Percentiles rank a stretch among this genome's conserved stretches.
These are phyloP conservation scores for Platanista minor DNA, from an alignment of 2,113 vertebrate genomes.

Conservation along the genomic window DNA sequence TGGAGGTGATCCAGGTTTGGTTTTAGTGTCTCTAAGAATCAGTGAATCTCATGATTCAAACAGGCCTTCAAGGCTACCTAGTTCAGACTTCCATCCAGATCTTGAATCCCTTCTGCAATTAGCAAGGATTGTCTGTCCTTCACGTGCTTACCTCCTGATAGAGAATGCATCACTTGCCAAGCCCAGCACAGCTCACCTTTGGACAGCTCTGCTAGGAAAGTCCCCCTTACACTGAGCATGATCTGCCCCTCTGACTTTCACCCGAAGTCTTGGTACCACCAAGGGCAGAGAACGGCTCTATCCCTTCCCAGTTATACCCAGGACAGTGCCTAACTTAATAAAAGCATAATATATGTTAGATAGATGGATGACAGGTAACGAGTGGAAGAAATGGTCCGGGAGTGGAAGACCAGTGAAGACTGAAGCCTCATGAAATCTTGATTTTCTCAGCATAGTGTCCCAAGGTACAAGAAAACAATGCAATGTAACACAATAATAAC, in stretches of 20 bases:
- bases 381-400: not conserved
- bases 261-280: not conserved
- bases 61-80: not conserved
- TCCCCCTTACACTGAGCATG: not conserved
- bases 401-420: not conserved
- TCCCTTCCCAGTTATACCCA: not conserved
- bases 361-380: not conserved
- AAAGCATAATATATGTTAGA: not conserved
- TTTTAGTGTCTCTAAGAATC: not conserved
- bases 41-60: not conserved
- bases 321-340: not conserved
- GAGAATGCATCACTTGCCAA: not conserved
- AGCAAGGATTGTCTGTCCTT: not conserved
- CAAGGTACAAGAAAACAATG: not conserved
- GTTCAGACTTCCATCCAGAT: not conserved
- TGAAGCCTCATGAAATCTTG: not conserved
- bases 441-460: not conserved
- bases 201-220: not conserved
- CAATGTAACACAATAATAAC: fast-evolving
- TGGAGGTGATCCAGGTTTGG: not conserved
- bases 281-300: not conserved
- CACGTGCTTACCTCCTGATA: fast-evolving
- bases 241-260: not conserved
- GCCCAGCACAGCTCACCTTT: not conserved
- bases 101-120: not conserved